phyloP scores from a whole-genome alignment of 2,113 vertebrate genomes.

The zebrafish (Danio rerio) region GRCz12tu NC_133193.1:25678501-25679000 shows the following conservation, averaged over 20 bases:
- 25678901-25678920: constrained; percentile 67
- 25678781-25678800: constrained; percentile 45
- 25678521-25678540: constrained; percentile 16
- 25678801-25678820: constrained; percentile 52
- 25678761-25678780: constrained; percentile 53
- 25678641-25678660: constrained; percentile 65
- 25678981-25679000: constrained; percentile 64
- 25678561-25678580: constrained; percentile 33
- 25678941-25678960: constrained; percentile 47
- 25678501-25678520: not conserved
- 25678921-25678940: constrained; percentile 52
- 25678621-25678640: constrained; percentile 63
- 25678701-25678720: constrained; percentile 56
- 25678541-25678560: not conserved
- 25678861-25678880: constrained; percentile 49
- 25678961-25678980: constrained; percentile 71
- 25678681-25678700: constrained; percentile 65
- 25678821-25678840: constrained; percentile 68
- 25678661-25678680: constrained; percentile 66
- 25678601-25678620: constrained; percentile 57
- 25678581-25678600: constrained; percentile 30
- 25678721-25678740: constrained; percentile 65
- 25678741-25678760: constrained; percentile 63
- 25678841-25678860: constrained; percentile 69
- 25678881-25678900: constrained; percentile 49